phyloP scores from a whole-genome alignment of 2,113 vertebrate genomes.

The Nycticryphes semicollaris region DNA sequence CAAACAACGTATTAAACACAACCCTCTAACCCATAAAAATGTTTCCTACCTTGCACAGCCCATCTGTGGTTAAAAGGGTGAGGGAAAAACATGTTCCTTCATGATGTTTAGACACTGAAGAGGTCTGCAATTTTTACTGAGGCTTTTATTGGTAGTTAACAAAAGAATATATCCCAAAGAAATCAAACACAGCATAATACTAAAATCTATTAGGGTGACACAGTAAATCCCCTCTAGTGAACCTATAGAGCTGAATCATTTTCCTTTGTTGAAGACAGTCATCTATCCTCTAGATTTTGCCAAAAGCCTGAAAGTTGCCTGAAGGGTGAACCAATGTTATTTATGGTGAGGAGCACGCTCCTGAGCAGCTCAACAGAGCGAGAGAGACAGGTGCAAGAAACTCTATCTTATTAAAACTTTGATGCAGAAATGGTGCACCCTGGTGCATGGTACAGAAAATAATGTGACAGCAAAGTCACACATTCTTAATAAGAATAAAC shows the following conservation, averaged over 20 bases:
- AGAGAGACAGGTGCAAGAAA: not conserved
- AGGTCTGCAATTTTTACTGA: not conserved
- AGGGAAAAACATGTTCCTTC: not conserved
- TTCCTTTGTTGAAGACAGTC: not conserved
- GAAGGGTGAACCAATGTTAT: not conserved
- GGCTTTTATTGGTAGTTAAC: not conserved
- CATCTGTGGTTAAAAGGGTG: not conserved
- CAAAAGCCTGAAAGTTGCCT: not conserved
- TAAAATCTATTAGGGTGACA: not conserved
- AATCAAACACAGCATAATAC: not conserved
- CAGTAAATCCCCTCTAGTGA: not conserved
- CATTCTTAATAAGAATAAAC: not conserved
- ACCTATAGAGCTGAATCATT: not conserved
- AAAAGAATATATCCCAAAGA: not conserved
- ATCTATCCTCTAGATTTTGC: not conserved
- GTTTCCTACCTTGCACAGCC: not conserved
- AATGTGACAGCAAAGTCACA: not conserved
- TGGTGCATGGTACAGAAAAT: not conserved
- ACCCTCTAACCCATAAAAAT: not conserved
- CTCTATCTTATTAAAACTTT: not conserved
- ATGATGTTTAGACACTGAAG: not conserved
- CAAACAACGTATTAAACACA: not conserved
- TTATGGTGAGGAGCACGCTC: not conserved
- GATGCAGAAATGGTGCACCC: not conserved
- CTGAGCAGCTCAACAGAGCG: not conserved